phyloP scores from a whole-genome alignment of 2,797 vertebrate species.

The Notoglanidium macrostoma region DNA sequence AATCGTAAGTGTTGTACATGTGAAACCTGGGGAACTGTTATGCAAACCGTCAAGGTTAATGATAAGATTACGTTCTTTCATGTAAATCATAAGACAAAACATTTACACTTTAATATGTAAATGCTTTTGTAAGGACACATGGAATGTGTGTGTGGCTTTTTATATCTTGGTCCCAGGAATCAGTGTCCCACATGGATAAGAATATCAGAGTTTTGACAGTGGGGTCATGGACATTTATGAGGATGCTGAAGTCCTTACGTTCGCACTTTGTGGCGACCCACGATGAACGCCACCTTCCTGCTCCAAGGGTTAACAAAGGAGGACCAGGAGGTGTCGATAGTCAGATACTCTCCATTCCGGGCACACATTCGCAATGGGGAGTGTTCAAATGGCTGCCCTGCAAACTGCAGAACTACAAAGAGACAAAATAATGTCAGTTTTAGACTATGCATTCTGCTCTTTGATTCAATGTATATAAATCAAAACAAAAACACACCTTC shows the following conservation, averaged over 20 bases:
- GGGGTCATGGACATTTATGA: background rate
- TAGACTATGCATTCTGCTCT: background rate
- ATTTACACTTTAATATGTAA: conserved; percentile 2
- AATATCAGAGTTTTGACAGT: background rate
- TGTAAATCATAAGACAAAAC: background rate
- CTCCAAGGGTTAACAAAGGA: conserved; percentile 96
- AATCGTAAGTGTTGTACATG: too few species aligned
- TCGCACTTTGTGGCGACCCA: conserved; percentile 92
- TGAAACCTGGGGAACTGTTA: background rate
- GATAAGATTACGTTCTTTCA: background rate
- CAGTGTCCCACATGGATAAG: background rate
- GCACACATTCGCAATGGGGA: conserved; percentile 87
- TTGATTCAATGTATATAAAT: background rate
- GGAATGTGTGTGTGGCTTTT: conserved; percentile 8
- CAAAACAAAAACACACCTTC: background rate
- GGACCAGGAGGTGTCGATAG: conserved; percentile 94
- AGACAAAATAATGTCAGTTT: background rate
- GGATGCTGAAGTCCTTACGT: conserved; percentile 74
- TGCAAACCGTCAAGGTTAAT: background rate
- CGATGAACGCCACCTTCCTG: conserved; percentile 89
- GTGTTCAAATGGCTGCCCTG: conserved; percentile 87
- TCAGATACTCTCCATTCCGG: conserved; percentile 88
- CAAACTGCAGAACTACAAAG: conserved; percentile 83
- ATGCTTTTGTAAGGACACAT: background rate
- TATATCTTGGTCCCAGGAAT: background rate